These are phyloP conservation scores for Musca domestica DNA, from an alignment of 1,140 invertebrate genomes.

Conservation along the genomic window DNA sequence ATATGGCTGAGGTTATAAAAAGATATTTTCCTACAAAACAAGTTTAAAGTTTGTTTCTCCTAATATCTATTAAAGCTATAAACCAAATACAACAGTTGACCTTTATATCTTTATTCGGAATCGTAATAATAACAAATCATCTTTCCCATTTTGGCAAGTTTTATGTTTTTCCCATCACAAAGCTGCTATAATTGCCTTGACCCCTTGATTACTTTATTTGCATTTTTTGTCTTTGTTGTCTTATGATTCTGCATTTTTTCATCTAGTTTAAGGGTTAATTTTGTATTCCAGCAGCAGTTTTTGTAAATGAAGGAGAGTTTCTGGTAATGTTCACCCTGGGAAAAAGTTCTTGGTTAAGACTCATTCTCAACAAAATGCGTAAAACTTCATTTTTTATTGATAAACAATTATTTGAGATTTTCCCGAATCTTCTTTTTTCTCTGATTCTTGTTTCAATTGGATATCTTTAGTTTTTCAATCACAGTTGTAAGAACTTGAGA, in stretches of 20 bases:
- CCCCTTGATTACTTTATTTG: neutral
- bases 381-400: no score
- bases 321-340: slow-evolving; percentile 5
- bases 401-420: no score
- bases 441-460: no score
- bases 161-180: neutral
- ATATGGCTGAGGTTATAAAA: no score
- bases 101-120: no score
- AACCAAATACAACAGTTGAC: neutral
- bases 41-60: neutral
- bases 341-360: neutral
- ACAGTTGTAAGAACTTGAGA: no score
- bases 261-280: neutral
- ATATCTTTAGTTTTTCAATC: no score
- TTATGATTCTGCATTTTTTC: neutral
- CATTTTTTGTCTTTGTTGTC: neutral
- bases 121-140: no score
- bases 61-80: neutral
- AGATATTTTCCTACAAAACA: neutral
- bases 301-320: neutral
- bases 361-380: no score
- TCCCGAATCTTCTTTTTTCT: no score
- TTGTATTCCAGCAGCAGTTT: neutral
- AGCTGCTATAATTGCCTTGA: no score
- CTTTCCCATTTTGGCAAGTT: neutral